phyloP scores from a whole-genome alignment of 1,140 invertebrate genomes.

The Lucilia sericata region DNA sequence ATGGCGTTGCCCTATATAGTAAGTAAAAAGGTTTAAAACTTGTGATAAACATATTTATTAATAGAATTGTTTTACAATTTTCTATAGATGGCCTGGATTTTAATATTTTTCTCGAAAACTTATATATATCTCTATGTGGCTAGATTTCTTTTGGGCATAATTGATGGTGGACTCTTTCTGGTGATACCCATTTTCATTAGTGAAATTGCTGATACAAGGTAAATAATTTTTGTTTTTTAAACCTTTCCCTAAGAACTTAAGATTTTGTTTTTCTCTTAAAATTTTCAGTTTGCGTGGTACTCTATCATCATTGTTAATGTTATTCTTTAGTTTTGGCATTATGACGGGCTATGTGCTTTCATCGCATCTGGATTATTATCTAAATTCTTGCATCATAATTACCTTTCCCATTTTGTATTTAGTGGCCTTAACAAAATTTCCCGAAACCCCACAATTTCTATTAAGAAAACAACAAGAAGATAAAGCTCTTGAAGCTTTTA shows the following conservation, averaged over 20 bases:
- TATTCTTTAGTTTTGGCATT: conserved; percentile 83
- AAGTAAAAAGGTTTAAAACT: conserved; percentile 37
- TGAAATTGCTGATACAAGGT: conserved; percentile 65
- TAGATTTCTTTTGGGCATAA: conserved; percentile 66
- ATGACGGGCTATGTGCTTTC: conserved; percentile 75
- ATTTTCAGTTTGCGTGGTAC: conserved; percentile 82
- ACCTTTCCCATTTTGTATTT: conserved; percentile 77
- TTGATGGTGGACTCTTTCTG: conserved; percentile 63
- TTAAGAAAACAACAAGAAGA: conserved; percentile 72
- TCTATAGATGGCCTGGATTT: too few species aligned
- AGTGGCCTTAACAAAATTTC: conserved; percentile 74
- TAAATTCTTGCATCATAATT: conserved; percentile 76
- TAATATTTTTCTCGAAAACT: conserved; percentile 54
- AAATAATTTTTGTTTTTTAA: too few species aligned
- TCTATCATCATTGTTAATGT: conserved; percentile 84
- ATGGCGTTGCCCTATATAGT: conserved; percentile 65
- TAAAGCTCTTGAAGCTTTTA: conserved; percentile 75
- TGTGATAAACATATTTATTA: too few species aligned
- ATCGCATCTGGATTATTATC: conserved; percentile 74
- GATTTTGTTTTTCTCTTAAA: too few species aligned
- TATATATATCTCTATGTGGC: conserved; percentile 64
- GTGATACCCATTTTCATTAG: conserved; percentile 68
- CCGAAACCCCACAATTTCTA: conserved; percentile 84
- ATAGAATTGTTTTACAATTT: too few species aligned
- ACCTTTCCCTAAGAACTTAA: too few species aligned